Evolutionary conservation across 2,797 vertebrate genomes (phyloP), one percentile per base, ranked within the genome.

Genomic region (Zalophus californianus): DNA sequence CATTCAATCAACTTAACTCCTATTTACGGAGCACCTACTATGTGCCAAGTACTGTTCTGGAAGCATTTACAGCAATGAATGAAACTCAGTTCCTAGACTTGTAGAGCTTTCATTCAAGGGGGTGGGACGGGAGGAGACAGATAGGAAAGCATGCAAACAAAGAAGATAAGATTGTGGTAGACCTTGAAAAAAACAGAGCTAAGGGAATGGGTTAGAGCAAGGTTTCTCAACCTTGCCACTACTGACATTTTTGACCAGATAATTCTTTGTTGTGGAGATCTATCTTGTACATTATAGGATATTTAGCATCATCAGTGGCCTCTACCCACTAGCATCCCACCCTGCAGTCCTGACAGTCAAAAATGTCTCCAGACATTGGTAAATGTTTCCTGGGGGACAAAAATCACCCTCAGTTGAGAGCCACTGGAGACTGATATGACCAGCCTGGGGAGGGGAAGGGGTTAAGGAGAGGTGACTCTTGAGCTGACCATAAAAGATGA

Each of bases 1-100:
- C 52, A 72, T 35, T 91, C n/a, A 18, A 15, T 41, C 62, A n/a
- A 44, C 50, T 66, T 29, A 60, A 60, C 70, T 80, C 73, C 32
- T 75, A 86, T 83, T 62, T 95, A 80, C 58, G 21, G 70, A 91
- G 35, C 29, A 80, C 58, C 83, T 79, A 90, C 73, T 80, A 86
- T 80, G 54, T 93, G 60, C 73, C 29, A 6, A 27, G 70, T 32
- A 77, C 56, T 56, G 48, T 85, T 72, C 80, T 8, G 35, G 90
- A 96, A 97, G 44, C n/a, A 64, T 91, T 48, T 41, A 18, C 12
- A 92, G 86, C 58, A 89, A 32, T 56, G 70, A 95, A 87, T 90
- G 89, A 93, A 89, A 90, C 64, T 77, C 75, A 96, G 68, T 66
- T 66, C 23, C 58, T 89, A 52, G 29, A 54, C 62, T 86, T 78